Evolutionary conservation across 1,140 invertebrate species (phyloP).

Genomic region (Psilanteris sp.): DNA sequence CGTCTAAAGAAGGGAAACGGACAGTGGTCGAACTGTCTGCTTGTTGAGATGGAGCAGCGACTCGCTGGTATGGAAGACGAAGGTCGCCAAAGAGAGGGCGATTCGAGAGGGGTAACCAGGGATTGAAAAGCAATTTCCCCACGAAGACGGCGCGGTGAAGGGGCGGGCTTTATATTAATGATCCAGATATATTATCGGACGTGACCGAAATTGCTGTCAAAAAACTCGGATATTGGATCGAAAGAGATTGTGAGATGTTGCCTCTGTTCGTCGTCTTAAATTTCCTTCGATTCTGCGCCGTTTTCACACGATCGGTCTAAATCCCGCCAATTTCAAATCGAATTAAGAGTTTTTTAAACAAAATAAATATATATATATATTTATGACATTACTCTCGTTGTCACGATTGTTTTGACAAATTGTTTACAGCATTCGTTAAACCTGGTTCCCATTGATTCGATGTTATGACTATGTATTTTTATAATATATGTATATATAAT

Average conservation of each 20-base stretch:
- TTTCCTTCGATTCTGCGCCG: constrained; percentile 53
- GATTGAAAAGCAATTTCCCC: constrained; percentile 82
- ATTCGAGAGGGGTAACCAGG: constrained; percentile 68
- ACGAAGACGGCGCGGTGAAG: constrained; percentile 72
- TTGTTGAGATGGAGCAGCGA: constrained; percentile 29
- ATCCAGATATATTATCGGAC: constrained; percentile 82
- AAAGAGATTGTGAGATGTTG: constrained; percentile 78
- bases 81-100: constrained; percentile 59
- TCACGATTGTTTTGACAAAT: too few species aligned
- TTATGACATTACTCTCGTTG: too few species aligned
- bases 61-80: constrained; percentile 48
- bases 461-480: too few species aligned
- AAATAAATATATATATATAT: too few species aligned
- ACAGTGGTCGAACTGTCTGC: constrained; percentile 41
- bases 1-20: constrained; percentile 18
- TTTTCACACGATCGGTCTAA: constrained; percentile 6
- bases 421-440: too few species aligned
- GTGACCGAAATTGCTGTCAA: constrained; percentile 82
- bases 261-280: constrained; percentile 58
- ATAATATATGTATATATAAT: too few species aligned
- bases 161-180: constrained; percentile 80
- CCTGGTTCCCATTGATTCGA: too few species aligned
- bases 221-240: constrained; percentile 81
- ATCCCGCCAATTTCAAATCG: constrained; percentile 34
- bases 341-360: too few species aligned